phyloP scores from a whole-genome alignment of 2,888 invertebrate genomes.

The Lucinisca nassula region DNA sequence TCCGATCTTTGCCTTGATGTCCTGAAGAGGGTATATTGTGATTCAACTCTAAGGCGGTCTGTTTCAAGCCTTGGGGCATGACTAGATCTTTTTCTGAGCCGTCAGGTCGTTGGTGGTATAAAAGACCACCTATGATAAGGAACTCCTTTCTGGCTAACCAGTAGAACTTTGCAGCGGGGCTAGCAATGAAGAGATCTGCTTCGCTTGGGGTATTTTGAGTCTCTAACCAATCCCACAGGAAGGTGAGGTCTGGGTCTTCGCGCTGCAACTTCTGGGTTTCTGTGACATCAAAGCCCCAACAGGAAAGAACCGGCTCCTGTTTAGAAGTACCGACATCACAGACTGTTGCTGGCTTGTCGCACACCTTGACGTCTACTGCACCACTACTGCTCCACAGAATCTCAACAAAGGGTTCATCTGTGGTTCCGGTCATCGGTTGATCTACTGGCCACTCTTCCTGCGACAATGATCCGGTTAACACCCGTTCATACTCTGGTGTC shows the following conservation, averaged over 20 bases:
- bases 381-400: neutral
- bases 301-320: neutral
- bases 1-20: neutral
- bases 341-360: neutral
- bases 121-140: neutral
- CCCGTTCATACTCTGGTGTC: neutral
- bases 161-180: neutral
- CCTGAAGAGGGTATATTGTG: neutral
- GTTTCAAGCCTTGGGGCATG: neutral
- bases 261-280: neutral
- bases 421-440: neutral
- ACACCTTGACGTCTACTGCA: neutral
- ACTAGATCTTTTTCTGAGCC: neutral
- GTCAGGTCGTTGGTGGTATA: neutral
- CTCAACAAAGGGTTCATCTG: neutral
- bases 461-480: neutral
- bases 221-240: neutral
- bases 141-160: neutral
- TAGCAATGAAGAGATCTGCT: neutral
- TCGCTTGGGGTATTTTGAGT: neutral
- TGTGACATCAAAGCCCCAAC: neutral
- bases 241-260: neutral
- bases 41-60: neutral
- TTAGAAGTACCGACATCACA: neutral
- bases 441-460: neutral